A percentile compares a stretch with the other conserved stretches of the same genome.
phyloP scores from a whole-genome alignment of 1,140 invertebrate genomes.

The Conopomorpha cramerella region DNA sequence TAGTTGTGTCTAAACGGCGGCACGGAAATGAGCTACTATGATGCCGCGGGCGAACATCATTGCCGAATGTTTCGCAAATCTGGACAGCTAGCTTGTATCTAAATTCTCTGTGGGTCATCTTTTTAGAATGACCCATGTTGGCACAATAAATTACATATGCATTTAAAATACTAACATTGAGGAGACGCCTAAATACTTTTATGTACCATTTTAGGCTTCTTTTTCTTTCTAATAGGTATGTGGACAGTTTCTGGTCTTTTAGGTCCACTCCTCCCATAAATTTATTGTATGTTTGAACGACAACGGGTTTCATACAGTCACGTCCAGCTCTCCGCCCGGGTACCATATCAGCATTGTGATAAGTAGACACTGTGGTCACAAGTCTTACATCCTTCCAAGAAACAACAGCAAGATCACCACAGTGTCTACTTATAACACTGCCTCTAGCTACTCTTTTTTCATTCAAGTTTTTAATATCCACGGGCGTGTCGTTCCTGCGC shows the following conservation, averaged over 20 bases:
- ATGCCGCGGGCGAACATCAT: background rate
- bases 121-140: background rate
- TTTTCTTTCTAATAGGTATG: conserved; percentile 15
- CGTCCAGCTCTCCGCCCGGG: conserved; percentile 3
- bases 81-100: conserved; percentile 1
- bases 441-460: conserved; percentile 5
- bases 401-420: conserved; percentile 7
- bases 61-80: background rate
- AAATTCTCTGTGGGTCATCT: conserved; percentile 4
- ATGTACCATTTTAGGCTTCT: conserved; percentile 15
- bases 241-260: conserved; percentile 15
- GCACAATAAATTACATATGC: conserved; percentile 5
- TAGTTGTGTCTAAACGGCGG: background rate
- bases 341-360: conserved; percentile 6
- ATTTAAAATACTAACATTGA: conserved; percentile 7
- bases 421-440: conserved; percentile 8
- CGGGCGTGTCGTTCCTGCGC: conserved; percentile 4
- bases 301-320: conserved; percentile 7
- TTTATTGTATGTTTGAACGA: conserved; percentile 15
- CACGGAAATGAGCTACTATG: background rate
- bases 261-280: conserved; percentile 17
- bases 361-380: conserved; percentile 11
- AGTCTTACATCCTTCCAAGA: conserved; percentile 15
- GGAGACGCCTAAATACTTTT: conserved; percentile 9
- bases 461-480: conserved; percentile 6